These are phyloP conservation scores for Zosterops borbonicus DNA, from an alignment of 2,113 vertebrate species.

Conservation along the genomic window DNA sequence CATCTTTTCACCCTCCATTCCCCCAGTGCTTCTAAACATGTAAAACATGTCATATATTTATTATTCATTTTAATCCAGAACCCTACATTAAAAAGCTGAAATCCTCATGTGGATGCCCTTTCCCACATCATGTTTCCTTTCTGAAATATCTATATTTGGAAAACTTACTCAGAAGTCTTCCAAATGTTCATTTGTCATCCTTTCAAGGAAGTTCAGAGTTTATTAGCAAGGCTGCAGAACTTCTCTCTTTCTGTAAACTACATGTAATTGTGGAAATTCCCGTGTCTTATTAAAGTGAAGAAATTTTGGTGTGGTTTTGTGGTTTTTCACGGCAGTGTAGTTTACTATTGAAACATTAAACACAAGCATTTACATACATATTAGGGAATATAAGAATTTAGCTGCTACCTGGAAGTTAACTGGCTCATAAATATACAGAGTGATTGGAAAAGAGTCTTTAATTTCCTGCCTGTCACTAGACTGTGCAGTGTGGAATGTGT, in stretches of 20 bases:
- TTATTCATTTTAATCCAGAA: neutral
- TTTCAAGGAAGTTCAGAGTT: neutral
- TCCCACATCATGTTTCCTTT: neutral
- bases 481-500: neutral
- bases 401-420: neutral
- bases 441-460: neutral
- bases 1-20: fast-evolving
- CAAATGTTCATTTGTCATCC: neutral
- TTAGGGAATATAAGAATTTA: neutral
- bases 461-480: slow-evolving; percentile 26
- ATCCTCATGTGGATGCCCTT: neutral
- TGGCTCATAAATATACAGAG: neutral
- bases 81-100: neutral
- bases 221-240: neutral
- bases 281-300: neutral
- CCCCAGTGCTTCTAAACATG: fast-evolving
- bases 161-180: neutral
- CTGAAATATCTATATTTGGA: neutral
- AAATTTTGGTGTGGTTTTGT: neutral
- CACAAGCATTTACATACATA: neutral
- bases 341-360: neutral
- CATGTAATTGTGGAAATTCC: slow-evolving; percentile 3
- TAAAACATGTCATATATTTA: neutral
- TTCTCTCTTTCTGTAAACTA: neutral
- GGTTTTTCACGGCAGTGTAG: neutral